A percentile compares a stretch with the other conserved stretches of the same genome.
These are phyloP conservation scores for Osedax frankpressi DNA, from an alignment of 2,888 invertebrate species.

Conservation along the genomic window DNA sequence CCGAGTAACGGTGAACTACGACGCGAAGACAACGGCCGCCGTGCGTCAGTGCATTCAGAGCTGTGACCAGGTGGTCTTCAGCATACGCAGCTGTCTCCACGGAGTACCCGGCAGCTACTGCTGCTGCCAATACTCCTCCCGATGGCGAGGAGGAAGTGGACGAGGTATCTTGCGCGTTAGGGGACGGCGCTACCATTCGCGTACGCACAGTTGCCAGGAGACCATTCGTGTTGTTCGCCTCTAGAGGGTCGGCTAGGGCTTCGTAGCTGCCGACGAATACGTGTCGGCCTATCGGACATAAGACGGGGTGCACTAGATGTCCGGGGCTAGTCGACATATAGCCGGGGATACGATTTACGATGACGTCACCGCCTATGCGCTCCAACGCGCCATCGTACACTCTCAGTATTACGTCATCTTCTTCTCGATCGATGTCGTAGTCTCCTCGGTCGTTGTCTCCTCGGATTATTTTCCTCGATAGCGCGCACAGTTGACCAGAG, in stretches of 20 bases:
- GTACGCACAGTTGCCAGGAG: background rate
- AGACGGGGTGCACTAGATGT: background rate
- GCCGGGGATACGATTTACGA: too few relatives aligned
- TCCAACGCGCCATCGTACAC: too few relatives aligned
- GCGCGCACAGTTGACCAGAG: too few relatives aligned
- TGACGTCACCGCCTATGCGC: too few relatives aligned
- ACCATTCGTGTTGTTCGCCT: background rate
- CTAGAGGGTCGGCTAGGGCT: background rate
- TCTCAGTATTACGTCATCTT: background rate
- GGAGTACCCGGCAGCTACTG: constrained; percentile 25
- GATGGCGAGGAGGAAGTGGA: too few relatives aligned
- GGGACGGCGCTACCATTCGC: too few relatives aligned
- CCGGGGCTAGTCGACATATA: background rate
- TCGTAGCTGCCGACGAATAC: background rate
- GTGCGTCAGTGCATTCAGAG: constrained; percentile 26
- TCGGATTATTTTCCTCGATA: too few relatives aligned
- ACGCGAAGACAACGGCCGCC: constrained; percentile 27
- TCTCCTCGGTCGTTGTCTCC: background rate
- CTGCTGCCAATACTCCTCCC: too few relatives aligned
- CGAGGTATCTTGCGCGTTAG: too few relatives aligned
- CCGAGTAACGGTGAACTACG: constrained; percentile 24
- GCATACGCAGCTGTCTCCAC: constrained; percentile 25
- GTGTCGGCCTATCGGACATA: background rate
- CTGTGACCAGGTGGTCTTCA: constrained; percentile 20
- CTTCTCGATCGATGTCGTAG: background rate